These are phyloP conservation scores for Cataglyphis altisquamis DNA, from an alignment of 2,888 invertebrate genomes.

Conservation along the genomic window DNA sequence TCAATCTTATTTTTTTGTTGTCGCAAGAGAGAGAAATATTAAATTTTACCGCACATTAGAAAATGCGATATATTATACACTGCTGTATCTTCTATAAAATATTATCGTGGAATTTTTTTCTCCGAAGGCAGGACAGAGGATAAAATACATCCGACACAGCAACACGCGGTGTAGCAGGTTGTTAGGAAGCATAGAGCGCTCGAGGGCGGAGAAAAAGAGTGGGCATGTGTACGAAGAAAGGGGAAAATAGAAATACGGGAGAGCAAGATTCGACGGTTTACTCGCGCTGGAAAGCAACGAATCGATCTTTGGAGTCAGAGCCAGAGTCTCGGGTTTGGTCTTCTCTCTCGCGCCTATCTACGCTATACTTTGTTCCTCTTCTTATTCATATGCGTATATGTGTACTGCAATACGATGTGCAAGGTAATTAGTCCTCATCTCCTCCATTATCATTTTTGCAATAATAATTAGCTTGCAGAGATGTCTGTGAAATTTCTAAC, in stretches of 20 bases:
- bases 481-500: not conserved
- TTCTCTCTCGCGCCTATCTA: constrained; percentile 40
- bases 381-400: not conserved
- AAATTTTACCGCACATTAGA: not conserved
- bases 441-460: not conserved
- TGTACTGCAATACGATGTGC: not conserved
- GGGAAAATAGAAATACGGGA: constrained; percentile 50
- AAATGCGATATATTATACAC: not conserved
- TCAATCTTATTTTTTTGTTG: not conserved
- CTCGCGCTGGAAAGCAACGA: constrained; percentile 70
- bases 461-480: not conserved
- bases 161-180: constrained; percentile 36
- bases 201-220: constrained; percentile 52
- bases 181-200: constrained; percentile 39
- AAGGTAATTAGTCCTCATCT: not conserved
- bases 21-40: not conserved
- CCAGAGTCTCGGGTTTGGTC: constrained; percentile 64
- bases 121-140: constrained; percentile 2
- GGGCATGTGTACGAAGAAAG: constrained; percentile 54
- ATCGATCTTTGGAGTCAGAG: constrained; percentile 75
- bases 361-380: not conserved
- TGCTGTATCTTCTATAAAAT: not conserved
- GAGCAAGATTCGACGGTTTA: constrained; percentile 65
- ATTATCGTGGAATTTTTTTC: constrained; percentile 17
- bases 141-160: constrained; percentile 15